phyloP scores from a whole-genome alignment of 1,140 invertebrate genomes.

The Ceratina japonica region DNA sequence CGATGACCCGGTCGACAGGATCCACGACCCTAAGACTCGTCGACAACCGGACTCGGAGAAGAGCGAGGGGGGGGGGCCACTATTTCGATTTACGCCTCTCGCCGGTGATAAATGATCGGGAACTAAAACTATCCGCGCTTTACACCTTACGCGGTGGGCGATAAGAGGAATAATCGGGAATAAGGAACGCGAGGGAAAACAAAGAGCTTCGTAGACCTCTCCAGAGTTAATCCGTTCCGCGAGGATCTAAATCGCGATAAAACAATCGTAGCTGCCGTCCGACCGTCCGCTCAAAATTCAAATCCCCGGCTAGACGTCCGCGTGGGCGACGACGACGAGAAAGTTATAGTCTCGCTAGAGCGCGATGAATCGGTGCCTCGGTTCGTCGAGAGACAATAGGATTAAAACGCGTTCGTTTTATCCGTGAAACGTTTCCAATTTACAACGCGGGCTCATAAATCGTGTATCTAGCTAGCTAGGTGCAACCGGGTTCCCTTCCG shows the following conservation, averaged over 20 bases:
- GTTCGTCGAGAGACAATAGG: constrained; percentile 49
- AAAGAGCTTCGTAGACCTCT: neutral
- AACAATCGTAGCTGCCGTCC: constrained; percentile 26
- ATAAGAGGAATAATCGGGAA: no score
- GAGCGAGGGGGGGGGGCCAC: constrained; percentile 29
- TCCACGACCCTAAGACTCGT: constrained; percentile 63
- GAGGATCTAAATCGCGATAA: constrained; percentile 14
- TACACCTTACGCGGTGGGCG: no score
- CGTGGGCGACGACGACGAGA: constrained; percentile 48
- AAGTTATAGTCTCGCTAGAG: constrained; percentile 12
- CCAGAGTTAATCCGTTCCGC: neutral
- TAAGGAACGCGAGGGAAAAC: constrained; percentile 5
- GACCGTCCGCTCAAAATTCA: constrained; percentile 51
- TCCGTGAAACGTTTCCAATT: neutral
- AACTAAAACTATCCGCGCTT: constrained; percentile 25
- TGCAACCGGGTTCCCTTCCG: neutral
- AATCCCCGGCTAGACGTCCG: constrained; percentile 52
- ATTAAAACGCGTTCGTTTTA: constrained; percentile 42
- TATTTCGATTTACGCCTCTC: constrained; percentile 42
- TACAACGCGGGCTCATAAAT: constrained; percentile 1
- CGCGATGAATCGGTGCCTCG: constrained; percentile 23
- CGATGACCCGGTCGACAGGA: constrained; percentile 71
- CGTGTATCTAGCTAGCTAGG: neutral
- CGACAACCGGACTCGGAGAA: constrained; percentile 52
- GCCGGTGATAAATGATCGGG: constrained; percentile 50